These are phyloP conservation scores for Mus caroli DNA, from an alignment of 2,797 vertebrate species.

Conservation along the genomic window DNA sequence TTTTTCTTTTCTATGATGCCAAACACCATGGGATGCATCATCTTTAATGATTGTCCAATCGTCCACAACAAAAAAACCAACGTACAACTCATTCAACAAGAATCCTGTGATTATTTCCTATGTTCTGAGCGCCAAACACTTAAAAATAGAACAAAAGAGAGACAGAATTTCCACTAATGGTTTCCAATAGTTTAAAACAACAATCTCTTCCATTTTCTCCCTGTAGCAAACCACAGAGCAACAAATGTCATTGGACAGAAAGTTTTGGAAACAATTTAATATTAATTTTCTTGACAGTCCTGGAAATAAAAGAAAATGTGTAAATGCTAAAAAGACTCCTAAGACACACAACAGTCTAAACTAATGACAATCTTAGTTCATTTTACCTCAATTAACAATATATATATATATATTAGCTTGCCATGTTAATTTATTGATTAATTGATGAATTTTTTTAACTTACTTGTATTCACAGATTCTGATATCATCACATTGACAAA, in stretches of 20 bases:
- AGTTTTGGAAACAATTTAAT: background rate
- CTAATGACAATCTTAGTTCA: background rate
- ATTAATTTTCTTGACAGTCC: constrained; percentile 10
- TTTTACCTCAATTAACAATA: constrained; percentile 5
- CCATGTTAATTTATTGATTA: background rate
- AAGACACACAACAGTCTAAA: background rate
- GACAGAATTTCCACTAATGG: constrained; percentile 2
- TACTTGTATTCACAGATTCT: background rate
- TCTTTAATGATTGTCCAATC: constrained; percentile 53
- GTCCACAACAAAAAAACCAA: background rate
- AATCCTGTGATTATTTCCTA: background rate
- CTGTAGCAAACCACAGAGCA: background rate
- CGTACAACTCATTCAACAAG: background rate
- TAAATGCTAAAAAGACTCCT: background rate
- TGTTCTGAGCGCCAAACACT: background rate
- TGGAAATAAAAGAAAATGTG: constrained; percentile 27
- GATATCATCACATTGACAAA: background rate
- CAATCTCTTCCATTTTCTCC: constrained; percentile 12
- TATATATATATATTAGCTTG: background rate
- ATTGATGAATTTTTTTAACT: background rate
- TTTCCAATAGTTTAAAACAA: constrained; percentile 21
- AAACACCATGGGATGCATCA: background rate
- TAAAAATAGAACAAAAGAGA: background rate
- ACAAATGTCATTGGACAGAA: background rate
- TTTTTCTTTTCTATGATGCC: background rate